phyloP scores from a whole-genome alignment of 2,797 vertebrate species.

The Crocidura indochinensis region DNA sequence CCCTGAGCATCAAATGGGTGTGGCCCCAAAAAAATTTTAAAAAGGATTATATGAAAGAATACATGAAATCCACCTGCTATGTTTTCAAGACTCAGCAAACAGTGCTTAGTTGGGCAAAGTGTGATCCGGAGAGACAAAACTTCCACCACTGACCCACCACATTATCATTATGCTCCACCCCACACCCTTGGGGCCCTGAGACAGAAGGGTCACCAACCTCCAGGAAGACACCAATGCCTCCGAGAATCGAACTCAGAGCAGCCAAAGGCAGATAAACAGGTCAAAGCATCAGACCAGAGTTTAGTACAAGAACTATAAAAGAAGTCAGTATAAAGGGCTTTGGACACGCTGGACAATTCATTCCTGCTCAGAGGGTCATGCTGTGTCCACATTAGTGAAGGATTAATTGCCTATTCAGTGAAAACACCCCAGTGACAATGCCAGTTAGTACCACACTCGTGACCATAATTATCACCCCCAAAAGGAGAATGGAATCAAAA shows the following conservation, averaged over 20 bases:
- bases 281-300: not conserved
- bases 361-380: not conserved
- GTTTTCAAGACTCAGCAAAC: not conserved
- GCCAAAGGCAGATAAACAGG: slow-evolving; percentile 13
- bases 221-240: not conserved
- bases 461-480: not conserved
- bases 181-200: too few species aligned
- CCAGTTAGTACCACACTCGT: not conserved
- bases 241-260: not conserved
- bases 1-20: too few species aligned
- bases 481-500: not conserved
- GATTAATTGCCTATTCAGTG: slow-evolving; percentile 29
- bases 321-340: slow-evolving; percentile 16
- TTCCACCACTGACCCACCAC: not conserved
- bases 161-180: not conserved
- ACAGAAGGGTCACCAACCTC: not conserved
- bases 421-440: slow-evolving; percentile 8
- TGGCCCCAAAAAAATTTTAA: too few species aligned
- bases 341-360: not conserved
- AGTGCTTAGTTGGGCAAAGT: too few species aligned
- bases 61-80: not conserved
- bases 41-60: not conserved
- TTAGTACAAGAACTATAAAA: not conserved
- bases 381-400: slow-evolving; percentile 41
- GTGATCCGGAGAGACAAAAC: too few species aligned